Evolutionary conservation across 2,888 invertebrate species (phyloP), one percentile per base, ranked within the genome.

Genomic region (Hypomecis punctinalis): DNA sequence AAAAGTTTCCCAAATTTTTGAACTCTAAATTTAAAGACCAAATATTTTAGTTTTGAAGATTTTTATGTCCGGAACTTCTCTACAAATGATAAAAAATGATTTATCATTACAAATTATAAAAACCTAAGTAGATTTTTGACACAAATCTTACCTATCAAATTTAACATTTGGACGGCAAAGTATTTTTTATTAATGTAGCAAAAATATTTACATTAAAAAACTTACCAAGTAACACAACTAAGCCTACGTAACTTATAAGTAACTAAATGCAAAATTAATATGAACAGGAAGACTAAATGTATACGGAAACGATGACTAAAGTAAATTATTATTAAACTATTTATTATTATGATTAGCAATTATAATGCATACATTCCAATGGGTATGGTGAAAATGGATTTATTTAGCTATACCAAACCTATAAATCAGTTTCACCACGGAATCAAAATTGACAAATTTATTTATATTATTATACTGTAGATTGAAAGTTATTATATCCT

Each of bases 191-290:
- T 33, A 64, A 71, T 67, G 65, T 73, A 74, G 69, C 67, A 66
- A 70, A 75, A 77, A 76, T 83, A 86, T 86, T 82, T 86, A 88
- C 85, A 88, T 75, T 70, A 70, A 71, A 73, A 78, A 53, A 39
- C 51, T 61, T 56, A 53, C 6, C 39, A 39, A 39, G 9, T 73
- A 76, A 72, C 75, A 71, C 73, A 73, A 73, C 73, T 77, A 82
- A 69, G 65, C 8, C 82, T 84, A 85, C 82, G 69, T 75, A 53
- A 85, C 85, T 90, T 89, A 76, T 71, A 76, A 71, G 66, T 88
- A 90, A 85, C 89, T 92, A 92, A 91, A 92, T 92, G 91, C 91
- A 90, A 85, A 84, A 86, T 81, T 82, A 68, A 58, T 88, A 89
- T 85, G 75, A 86, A 87, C 84, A 87, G 91, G 90, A 91, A 90